Evolutionary conservation across 2,888 invertebrate species (phyloP).

Genomic region (Trachelus troglodyta): DNA sequence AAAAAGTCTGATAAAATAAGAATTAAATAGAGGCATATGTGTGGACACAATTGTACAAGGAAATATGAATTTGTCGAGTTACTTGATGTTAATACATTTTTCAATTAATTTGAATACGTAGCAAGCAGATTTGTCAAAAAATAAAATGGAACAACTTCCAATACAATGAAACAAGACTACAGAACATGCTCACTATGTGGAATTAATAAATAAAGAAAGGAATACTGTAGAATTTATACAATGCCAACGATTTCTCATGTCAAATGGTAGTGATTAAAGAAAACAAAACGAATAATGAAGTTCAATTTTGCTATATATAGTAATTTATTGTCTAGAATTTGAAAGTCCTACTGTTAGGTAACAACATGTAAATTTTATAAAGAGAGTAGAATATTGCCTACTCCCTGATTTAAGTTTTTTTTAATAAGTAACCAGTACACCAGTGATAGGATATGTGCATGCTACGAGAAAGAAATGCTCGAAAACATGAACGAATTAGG

Average conservation of each 20-base stretch:
- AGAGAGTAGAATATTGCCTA: background rate
- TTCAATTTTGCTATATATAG: slow-evolving; percentile 10
- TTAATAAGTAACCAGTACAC: background rate
- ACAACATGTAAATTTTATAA: background rate
- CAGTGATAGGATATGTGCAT: background rate
- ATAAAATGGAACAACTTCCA: slow-evolving; percentile 9
- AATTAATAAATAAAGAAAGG: background rate
- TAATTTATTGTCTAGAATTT: slow-evolving; percentile 9
- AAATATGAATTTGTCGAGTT: background rate
- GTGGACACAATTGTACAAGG: background rate
- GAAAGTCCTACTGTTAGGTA: background rate
- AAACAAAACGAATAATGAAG: slow-evolving; percentile 4
- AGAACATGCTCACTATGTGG: background rate
- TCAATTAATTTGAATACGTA: background rate
- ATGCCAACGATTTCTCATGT: slow-evolving; percentile 14
- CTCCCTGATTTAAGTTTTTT: background rate
- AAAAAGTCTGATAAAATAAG: background rate
- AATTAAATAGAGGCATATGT: background rate
- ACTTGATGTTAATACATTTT: background rate
- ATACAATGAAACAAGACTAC: background rate
- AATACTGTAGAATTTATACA: background rate
- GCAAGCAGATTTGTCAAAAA: background rate
- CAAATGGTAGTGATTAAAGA: background rate
- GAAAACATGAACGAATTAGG: background rate
- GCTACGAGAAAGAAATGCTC: background rate